phyloP scores from a whole-genome alignment of 2,888 invertebrate species.

The Andrena camellia region DNA sequence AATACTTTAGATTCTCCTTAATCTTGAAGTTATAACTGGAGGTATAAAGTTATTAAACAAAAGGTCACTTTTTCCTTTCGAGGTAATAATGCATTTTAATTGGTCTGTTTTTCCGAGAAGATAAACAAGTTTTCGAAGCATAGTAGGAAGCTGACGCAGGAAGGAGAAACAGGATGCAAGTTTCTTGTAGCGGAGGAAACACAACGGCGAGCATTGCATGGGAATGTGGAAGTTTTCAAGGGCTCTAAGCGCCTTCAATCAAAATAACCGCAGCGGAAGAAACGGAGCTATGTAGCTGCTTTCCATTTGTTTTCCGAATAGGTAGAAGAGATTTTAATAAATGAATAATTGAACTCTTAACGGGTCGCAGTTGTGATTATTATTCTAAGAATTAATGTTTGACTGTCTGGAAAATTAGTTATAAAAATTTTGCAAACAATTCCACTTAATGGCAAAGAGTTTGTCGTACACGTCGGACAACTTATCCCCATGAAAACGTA shows the following conservation, averaged over 20 bases:
- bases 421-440: neutral
- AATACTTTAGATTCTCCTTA: too few relatives aligned
- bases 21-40: too few relatives aligned
- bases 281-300: neutral
- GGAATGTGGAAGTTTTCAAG: neutral
- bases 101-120: too few relatives aligned
- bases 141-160: neutral
- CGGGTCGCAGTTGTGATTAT: neutral
- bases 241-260: neutral
- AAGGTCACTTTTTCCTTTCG: too few relatives aligned
- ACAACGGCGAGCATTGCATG: neutral
- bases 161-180: neutral
- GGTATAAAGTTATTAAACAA: too few relatives aligned
- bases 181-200: neutral
- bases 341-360: neutral
- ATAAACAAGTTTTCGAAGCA: too few relatives aligned
- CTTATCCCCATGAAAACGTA: neutral
- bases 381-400: neutral
- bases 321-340: neutral
- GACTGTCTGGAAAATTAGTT: neutral
- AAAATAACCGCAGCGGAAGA: neutral
- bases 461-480: neutral
- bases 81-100: too few relatives aligned
- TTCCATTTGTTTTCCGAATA: neutral
- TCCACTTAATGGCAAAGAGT: neutral